Percentiles rank a stretch among this genome's conserved stretches.
Evolutionary conservation across 2,888 invertebrate genomes (phyloP).

Genomic region (Seira ritae): DNA sequence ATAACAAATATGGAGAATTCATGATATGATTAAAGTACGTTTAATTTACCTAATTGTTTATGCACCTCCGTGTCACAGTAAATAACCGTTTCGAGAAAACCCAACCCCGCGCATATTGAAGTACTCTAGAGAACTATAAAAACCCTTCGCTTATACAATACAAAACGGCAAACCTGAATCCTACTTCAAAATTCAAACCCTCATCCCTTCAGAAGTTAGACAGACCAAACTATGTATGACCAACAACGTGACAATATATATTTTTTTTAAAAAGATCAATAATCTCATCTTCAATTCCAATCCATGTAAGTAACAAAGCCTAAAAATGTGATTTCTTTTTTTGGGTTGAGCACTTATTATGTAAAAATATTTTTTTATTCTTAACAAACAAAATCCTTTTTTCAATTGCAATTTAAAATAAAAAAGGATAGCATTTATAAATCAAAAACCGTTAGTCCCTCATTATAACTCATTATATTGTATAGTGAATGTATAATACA

Average conservation of each 20-base stretch:
- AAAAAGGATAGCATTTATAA: too few species aligned
- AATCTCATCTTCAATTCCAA: not conserved
- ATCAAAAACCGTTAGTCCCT: too few species aligned
- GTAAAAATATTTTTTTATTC: too few species aligned
- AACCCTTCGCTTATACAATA: not conserved
- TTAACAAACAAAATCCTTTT: not conserved
- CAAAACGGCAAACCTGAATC: constrained; percentile 5
- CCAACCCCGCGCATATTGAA: not conserved
- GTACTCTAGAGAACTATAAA: not conserved
- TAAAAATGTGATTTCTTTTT: not conserved
- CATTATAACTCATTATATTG: too few species aligned
- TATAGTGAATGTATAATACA: too few species aligned
- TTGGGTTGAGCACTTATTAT: not conserved
- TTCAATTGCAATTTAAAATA: not conserved
- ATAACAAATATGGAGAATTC: not conserved
- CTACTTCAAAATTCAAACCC: not conserved
- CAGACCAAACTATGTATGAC: not conserved
- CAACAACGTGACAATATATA: not conserved
- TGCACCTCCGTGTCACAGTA: constrained; percentile 42
- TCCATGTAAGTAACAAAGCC: not conserved
- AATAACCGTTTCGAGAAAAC: constrained; percentile 2
- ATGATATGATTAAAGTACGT: not conserved
- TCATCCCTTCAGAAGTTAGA: too few species aligned
- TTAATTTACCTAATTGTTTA: constrained; percentile 7
- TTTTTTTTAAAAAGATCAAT: not conserved